Evolutionary conservation across 2,797 vertebrate genomes (phyloP), one percentile per base, ranked within the genome.

Genomic region (Scyliorhinus canicula): DNA sequence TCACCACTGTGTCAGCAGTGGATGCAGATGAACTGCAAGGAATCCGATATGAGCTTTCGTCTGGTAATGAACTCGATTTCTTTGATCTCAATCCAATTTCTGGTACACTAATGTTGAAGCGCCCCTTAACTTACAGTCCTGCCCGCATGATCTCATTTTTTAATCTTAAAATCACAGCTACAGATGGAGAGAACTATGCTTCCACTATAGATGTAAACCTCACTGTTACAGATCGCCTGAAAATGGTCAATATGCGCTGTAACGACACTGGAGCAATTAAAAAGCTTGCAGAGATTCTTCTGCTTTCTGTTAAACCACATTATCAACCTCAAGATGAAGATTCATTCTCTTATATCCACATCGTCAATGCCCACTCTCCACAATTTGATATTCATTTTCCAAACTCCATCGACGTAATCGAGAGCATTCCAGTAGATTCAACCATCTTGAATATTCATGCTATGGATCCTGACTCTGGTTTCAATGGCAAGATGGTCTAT

Each of bases 1-100:
- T 99, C 31, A 97, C 96, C 84, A 97, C 98, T 0, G 96, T 99
- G 95, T 98, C 98, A 26, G 99, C 99, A 44, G 98, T 99, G 0
- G 99, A 99, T 95, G 96, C 98, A 19, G 99, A 99, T 85, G 99
- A 99, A 96, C 97, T 99, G 93, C 98, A 98, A 96, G 98, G 98
- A 96, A 97, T 99, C 95, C 97, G 95, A 95, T 99, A 99, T 0
- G 95, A 97, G 96, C 98, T 99, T 0, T 96, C 98, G 79, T 98
- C 98, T 40, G 99, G 99, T 88, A 99, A 99, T 0, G 98, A 99
- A 79, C 96, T 97, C 0, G 97, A 96, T n/a, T 97, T 98, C 95
- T 99, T 99, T 96, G 96, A 96, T n/a, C 96, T 99, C n/a, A 97
- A 99, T 96, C 96, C 98, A 0, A 96, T 98, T 91, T 98, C 98